Conservation (phyloP, 1,140 invertebrate species). For the Sarcophaga peregrina region DNA sequence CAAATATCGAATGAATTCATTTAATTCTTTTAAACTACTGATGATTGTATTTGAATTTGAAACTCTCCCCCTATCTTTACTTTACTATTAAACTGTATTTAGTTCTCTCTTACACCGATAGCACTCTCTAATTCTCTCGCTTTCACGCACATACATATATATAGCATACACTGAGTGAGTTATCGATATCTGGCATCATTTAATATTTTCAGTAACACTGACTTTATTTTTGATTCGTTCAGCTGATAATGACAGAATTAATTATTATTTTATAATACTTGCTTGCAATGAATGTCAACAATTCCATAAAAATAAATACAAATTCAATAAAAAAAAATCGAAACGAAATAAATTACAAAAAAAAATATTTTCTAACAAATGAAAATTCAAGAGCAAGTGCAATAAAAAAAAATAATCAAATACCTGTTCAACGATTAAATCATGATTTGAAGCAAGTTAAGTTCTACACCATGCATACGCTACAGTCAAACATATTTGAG, state of each 20-base stretch:
- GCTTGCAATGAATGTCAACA: slow-evolving; percentile 24
- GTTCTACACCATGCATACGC: no score
- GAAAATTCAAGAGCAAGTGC: no score
- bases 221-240: slow-evolving; percentile 5
- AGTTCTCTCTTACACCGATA: no score
- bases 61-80: no score
- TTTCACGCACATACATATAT: no score
- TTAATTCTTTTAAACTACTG: no score
- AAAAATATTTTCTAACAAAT: background rate
- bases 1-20: no score
- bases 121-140: no score
- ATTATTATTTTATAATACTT: background rate
- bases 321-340: background rate
- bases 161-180: background rate
- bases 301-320: background rate
- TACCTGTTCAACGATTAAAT: background rate
- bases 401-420: background rate
- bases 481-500: no score
- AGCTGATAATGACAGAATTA: slow-evolving; percentile 1
- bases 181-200: slow-evolving; percentile 15
- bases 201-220: slow-evolving; percentile 14
- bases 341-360: no score
- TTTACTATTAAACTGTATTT: no score
- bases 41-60: no score
- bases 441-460: background rate